Evolutionary conservation across 2,888 invertebrate species (phyloP).

Genomic region (Watsonalla binaria): DNA sequence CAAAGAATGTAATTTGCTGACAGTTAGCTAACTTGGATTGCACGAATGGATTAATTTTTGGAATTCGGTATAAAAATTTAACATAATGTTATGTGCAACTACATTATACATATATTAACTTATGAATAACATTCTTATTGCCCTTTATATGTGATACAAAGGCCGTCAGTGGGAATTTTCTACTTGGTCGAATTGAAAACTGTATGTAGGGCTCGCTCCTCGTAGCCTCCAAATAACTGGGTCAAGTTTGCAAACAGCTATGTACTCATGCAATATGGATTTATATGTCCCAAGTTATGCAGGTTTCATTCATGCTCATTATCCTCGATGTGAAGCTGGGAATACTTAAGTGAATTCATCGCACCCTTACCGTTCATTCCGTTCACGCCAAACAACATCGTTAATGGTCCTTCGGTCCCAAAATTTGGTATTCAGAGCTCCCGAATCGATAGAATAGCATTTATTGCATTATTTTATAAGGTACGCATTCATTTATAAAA

Average conservation of each 20-base stretch:
- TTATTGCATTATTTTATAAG: conserved; percentile 47
- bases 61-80: conserved; percentile 2
- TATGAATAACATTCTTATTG: background rate
- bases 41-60: conserved; percentile 3
- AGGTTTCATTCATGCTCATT: conserved; percentile 13
- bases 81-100: no score
- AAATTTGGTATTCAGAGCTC: conserved; percentile 36
- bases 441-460: conserved; percentile 33
- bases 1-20: conserved; percentile 7
- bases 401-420: conserved; percentile 33
- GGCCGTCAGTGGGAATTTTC: conserved; percentile 26
- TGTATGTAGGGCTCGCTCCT: conserved; percentile 38
- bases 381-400: conserved; percentile 26
- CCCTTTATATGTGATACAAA: conserved; percentile 6
- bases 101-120: background rate
- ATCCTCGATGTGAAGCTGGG: conserved; percentile 23
- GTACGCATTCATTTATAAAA: conserved; percentile 26
- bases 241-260: conserved; percentile 37
- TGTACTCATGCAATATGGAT: background rate
- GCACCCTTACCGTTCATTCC: conserved; percentile 28
- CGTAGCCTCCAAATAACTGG: conserved; percentile 32
- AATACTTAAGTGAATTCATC: conserved; percentile 36
- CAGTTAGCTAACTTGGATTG: background rate
- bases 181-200: conserved; percentile 34
- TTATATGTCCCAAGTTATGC: background rate